Conservation (phyloP, 2,113 vertebrate species). For the Tylochromis polylepis region DNA sequence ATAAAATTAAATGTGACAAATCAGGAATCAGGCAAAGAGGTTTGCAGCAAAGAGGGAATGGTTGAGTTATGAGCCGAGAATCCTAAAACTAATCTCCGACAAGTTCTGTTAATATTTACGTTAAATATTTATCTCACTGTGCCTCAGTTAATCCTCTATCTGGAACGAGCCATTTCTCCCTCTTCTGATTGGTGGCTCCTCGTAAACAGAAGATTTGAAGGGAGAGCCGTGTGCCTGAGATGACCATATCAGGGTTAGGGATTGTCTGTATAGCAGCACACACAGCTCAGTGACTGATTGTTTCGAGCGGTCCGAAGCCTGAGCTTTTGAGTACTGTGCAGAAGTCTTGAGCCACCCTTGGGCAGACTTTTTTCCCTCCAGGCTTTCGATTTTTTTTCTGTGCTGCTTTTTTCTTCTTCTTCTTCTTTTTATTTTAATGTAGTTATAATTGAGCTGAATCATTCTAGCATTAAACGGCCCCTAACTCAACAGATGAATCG, state of each 20-base stretch:
- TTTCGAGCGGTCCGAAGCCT: not conserved
- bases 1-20: too few relatives aligned
- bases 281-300: not conserved
- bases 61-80: not conserved
- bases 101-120: not conserved
- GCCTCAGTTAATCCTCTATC: not conserved
- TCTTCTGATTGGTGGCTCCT: not conserved
- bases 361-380: not conserved
- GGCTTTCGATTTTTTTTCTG: not conserved
- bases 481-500: not conserved
- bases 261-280: not conserved
- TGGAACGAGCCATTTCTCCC: not conserved
- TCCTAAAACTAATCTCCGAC: not conserved
- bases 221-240: not conserved
- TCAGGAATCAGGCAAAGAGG: not conserved
- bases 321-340: not conserved
- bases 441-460: not conserved
- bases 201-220: not conserved
- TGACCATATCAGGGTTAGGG: fast-evolving
- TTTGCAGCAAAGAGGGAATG: not conserved
- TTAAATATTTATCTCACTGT: not conserved
- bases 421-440: not conserved
- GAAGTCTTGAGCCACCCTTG: not conserved
- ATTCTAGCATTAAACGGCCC: not conserved
- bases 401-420: not conserved